Base-by-base conservation (phyloP, 2,888 invertebrate species). In the Lacanobia wlatinum region DNA sequence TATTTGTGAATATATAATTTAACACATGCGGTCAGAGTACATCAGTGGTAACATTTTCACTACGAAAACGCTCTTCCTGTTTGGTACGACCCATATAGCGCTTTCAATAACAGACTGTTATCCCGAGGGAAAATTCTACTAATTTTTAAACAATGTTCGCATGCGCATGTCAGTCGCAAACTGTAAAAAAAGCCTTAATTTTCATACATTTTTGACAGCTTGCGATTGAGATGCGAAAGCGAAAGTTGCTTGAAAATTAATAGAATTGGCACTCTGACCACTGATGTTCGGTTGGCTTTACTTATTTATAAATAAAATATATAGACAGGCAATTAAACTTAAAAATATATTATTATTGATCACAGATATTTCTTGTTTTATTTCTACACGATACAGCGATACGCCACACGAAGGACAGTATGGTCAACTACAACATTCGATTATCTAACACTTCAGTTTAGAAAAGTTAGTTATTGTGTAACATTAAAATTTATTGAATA, bases 341-440 rank as follows among this genome's bases (percentile, higher is more conserved):
- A 67, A 75, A 48, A 74, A 48, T 21, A 58, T 40, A 46, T 59
- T 52, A 67, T 28, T 46, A 67, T 40, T 68, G 46, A 73, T 75
- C 76, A 59, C 76, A 68, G 76, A 74, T 48, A 59, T 23, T 50
- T 43, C 64, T 50, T 73, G 23, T 58, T 74, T 74, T 52, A 66
- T 59, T 28, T 8, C 43, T 50, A 52, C 9, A 50, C 16, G 21
- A 52, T 23, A 46, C 46, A 43, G 16, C 7, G 34, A 46, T 23
- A 23, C 38, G 43, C n/a, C n/a, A 46, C 34, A n/a, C 23, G 43
- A 46, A 38, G 12, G 28, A 61, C 23, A 53, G 40, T 21, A 21
- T 8, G 43, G 16, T 16, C 60, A 43, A 43, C 16, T 6, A 16
- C 6, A 6, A 43, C 23, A 23, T 8, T 60, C 16, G 43, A 21